A percentile compares a stretch with the other conserved stretches of the same genome.
Evolutionary conservation across 2,113 vertebrate species (phyloP).

Genomic region (Psilopogon haemacephalus): DNA sequence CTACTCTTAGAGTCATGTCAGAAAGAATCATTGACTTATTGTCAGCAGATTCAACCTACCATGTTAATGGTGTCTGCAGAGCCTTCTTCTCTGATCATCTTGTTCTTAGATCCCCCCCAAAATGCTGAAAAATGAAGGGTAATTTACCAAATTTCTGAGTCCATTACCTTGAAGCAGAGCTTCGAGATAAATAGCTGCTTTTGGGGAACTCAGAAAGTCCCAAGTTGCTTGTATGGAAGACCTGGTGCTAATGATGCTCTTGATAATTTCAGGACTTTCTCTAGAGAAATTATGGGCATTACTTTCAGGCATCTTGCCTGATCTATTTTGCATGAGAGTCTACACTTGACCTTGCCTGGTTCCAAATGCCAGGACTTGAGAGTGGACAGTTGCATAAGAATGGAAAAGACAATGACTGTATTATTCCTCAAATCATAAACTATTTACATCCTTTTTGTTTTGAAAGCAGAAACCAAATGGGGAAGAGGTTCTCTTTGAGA

Average conservation of each 20-base stretch:
- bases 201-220: not conserved
- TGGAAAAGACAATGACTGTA: slow-evolving; percentile 1
- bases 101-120: not conserved
- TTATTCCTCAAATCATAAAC: not conserved
- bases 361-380: not conserved
- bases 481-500: slow-evolving; percentile 23
- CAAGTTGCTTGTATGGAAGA: not conserved
- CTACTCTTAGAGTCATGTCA: slow-evolving; percentile 29
- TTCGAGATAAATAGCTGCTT: not conserved
- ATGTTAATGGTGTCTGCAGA: slow-evolving; percentile 56
- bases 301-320: not conserved
- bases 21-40: slow-evolving; percentile 70
- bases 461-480: slow-evolving; percentile 16
- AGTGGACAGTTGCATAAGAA: slow-evolving; percentile 1
- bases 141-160: not conserved
- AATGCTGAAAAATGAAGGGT: slow-evolving; percentile 21
- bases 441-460: slow-evolving; percentile 29
- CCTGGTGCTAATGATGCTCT: not conserved
- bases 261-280: not conserved
- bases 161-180: not conserved
- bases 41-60: slow-evolving; percentile 53
- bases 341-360: not conserved
- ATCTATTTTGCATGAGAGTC: not conserved
- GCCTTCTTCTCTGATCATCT: not conserved
- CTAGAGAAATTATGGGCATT: not conserved